Conservation (phyloP, 1,140 invertebrate species). For the Drosophila rufa region DNA sequence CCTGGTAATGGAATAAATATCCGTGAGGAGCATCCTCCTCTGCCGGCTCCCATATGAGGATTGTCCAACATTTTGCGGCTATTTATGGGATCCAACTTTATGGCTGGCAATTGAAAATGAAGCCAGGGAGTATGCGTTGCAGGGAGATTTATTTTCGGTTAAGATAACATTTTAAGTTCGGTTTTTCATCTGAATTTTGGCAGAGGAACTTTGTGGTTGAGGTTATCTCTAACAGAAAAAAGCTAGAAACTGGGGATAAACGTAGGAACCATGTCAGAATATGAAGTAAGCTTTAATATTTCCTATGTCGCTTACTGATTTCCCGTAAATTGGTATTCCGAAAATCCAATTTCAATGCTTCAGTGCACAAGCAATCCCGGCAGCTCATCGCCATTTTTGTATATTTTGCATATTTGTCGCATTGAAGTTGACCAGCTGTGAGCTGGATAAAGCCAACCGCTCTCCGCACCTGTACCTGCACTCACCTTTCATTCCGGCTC, state of each 20-base stretch:
- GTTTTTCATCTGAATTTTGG: no score
- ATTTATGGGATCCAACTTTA: conserved; percentile 44
- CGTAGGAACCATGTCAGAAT: background rate
- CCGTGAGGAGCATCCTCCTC: conserved; percentile 37
- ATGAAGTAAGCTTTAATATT: background rate
- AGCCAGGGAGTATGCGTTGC: conserved; percentile 7
- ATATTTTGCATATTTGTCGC: conserved; percentile 42
- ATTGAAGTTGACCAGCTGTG: conserved; percentile 43
- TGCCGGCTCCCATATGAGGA: conserved; percentile 14
- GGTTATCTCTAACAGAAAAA: background rate
- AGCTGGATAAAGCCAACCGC: background rate
- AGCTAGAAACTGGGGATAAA: background rate
- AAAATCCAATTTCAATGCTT: conserved; percentile 38
- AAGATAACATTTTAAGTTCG: conserved; percentile 16
- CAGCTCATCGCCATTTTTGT: conserved; percentile 21
- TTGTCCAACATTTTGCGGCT: conserved; percentile 53
- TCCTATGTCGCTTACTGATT: conserved; percentile 27
- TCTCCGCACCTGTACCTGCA: background rate
- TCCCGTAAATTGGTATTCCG: conserved; percentile 30
- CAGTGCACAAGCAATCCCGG: conserved; percentile 30
- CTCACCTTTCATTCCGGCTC: conserved; percentile 13
- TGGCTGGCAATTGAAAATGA: conserved; percentile 44
- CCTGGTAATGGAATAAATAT: conserved; percentile 52
- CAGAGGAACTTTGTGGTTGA: background rate
- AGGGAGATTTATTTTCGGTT: conserved; percentile 30